Evolutionary conservation across 2,113 vertebrate genomes (phyloP), one percentile per base, ranked within the genome.

Genomic region (Aphyosemion australe): DNA sequence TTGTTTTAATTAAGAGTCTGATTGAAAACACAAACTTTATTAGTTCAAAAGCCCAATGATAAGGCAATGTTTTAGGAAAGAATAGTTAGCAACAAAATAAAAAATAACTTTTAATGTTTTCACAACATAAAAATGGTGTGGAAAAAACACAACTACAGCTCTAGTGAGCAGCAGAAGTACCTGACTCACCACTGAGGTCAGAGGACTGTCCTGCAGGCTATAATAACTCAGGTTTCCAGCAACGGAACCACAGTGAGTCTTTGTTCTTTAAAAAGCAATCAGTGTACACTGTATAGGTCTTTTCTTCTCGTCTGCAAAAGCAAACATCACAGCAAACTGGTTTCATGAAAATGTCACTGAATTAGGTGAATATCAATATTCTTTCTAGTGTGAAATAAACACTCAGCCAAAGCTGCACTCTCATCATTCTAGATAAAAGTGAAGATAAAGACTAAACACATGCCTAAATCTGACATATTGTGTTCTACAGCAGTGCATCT

Each of bases 401-500:
- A 9, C 39, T 26, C 8, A 58, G 20, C 11, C 14, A 43, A 19
- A 45, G 32, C 2, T 13, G 7, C 12, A 49, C 12, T 31, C 68
- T 31, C 19, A 16, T 21, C n/a, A 31, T 55, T 18, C 12, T 47
- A 21, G 6, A 43, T 60, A 48, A 14, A 65, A 56, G 19, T 4
- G 1, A 6, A 14, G 12, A 14, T n/a, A 16, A 47, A 32, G 12
- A 37, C 13, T 4, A 37, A 13, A 47, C 4, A 12, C 26, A 60
- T 37, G 64, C 9, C 42, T 51, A 43, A 16, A 47, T 54, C 45
- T 59, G 15, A 54, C 13, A 5, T 34, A 19, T 18, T 49, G 16
- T 49, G 26, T 60, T 53, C 26, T 37, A 69, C 3, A 56, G 43
- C 12, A 11, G 18, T 6, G 16, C 20, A 49, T 68, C 60, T 69